Evolutionary conservation across 2,888 invertebrate genomes (phyloP).

Genomic region (Torymus texanus): DNA sequence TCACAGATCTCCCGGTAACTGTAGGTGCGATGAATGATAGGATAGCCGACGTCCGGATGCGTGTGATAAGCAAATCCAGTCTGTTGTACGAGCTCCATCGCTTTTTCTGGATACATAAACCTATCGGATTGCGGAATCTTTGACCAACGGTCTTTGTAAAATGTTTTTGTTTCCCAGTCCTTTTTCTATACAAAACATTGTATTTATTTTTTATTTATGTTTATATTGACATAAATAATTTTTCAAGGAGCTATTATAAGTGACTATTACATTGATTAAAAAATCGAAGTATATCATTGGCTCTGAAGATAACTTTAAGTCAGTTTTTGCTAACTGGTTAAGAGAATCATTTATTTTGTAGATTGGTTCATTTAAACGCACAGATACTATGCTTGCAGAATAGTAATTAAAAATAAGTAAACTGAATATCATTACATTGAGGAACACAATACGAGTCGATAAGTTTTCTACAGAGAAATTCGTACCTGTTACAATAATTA

Average conservation of each 20-base stretch:
- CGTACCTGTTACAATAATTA: constrained; percentile 48
- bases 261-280: constrained; percentile 11
- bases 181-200: constrained; percentile 53
- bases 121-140: constrained; percentile 62
- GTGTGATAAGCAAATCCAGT: constrained; percentile 68
- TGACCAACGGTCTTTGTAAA: constrained; percentile 58
- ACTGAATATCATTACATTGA: constrained; percentile 44
- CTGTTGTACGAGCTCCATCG: constrained; percentile 61
- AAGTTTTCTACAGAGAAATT: no score
- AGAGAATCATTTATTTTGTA: constrained; percentile 59
- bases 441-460: no score
- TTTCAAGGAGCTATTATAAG: no score
- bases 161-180: constrained; percentile 41
- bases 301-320: constrained; percentile 28
- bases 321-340: constrained; percentile 57
- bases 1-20: constrained; percentile 66
- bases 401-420: constrained; percentile 69
- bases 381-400: constrained; percentile 68
- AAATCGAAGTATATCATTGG: constrained; percentile 8
- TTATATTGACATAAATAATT: no score
- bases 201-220: neutral
- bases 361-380: constrained; percentile 66
- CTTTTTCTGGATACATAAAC: constrained; percentile 63
- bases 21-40: constrained; percentile 64
- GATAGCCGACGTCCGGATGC: constrained; percentile 59